Base-by-base conservation (phyloP, 2,797 vertebrate genomes). In the Bufotes viridis region DNA sequence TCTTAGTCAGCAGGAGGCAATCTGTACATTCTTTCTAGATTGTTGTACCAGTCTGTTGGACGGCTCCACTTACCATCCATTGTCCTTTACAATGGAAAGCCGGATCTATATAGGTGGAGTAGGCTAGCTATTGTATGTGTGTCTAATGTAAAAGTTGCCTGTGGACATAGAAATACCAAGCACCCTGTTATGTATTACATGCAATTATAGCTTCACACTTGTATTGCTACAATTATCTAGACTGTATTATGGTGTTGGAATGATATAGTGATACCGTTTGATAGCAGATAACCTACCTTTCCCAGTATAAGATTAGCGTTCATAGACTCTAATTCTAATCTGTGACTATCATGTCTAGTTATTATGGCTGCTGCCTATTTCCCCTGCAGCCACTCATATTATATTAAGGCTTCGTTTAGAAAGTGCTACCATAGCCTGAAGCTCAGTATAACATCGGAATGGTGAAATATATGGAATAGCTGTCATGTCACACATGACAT, bases 361-460 rank as follows among this genome's bases (percentile, higher is more conserved):
- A 9, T 65, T 29, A 57, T 55, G 55, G 5, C 51, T 84, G 26
- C 57, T 34, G 49, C 14, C 17, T 20, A 20, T 82, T 60, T 75
- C 42, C 29, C 82, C 69, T 84, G 57, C 26, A 61, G 82, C 55
- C 55, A 72, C 12, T 60, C 20, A 7, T 61, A 15, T 74, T 84
- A 84, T 74, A 60, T 61, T 84, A 75, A 84, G 69, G 49, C 55
- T 84, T 70, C 20, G 34, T 82, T 74, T 84, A 74, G 26, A 84
- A 84, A 84, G 55, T 20, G 24, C 53, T 34, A 7, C 22, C 26
- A 55, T 42, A 74, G 82, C 51, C 82, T 42, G 82, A 24, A 58
- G 67, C 82, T 84, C 24, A 34, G 26, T 84, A 60, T 34, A 75
- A 58, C 69, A 42, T 34, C 6, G 69, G 57, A 75, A 61, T 61